Evolutionary conservation across 2,113 vertebrate species (phyloP).

Genomic region (Microtus ochrogaster): DNA sequence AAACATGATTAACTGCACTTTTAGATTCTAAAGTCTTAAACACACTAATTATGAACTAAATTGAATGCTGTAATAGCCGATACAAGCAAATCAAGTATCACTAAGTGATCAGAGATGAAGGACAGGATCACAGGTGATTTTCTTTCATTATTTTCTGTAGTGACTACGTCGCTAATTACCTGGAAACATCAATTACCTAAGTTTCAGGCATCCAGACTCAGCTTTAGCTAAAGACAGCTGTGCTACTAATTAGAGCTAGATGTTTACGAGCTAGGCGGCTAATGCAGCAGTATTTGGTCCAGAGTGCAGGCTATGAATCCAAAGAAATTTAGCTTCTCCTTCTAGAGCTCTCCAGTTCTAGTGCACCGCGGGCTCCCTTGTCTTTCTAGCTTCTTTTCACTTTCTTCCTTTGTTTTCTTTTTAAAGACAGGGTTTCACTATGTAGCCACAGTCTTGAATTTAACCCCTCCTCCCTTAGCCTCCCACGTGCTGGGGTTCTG

Average conservation of each 20-base stretch:
- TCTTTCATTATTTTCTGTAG: not conserved
- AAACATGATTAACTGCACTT: not conserved
- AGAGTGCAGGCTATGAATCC: not conserved
- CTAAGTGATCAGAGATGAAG: not conserved
- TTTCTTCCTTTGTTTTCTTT: not conserved
- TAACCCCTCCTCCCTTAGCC: not conserved
- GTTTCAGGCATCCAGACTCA: not conserved
- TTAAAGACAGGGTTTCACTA: not conserved
- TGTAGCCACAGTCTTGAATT: not conserved
- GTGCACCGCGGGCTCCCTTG: not conserved
- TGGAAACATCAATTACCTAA: not conserved
- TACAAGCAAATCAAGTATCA: not conserved
- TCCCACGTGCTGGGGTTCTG: not conserved
- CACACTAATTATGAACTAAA: not conserved
- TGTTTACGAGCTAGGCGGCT: not conserved
- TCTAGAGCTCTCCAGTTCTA: not conserved
- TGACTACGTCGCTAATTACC: not conserved
- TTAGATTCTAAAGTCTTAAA: not conserved
- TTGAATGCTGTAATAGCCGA: not conserved
- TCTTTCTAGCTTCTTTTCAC: not conserved
- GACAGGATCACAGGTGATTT: not conserved
- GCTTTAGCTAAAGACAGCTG: not conserved
- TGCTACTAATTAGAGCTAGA: not conserved
- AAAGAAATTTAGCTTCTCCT: not conserved
- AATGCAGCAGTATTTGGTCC: not conserved